These are phyloP conservation scores for Sarcophilus harrisii DNA, from an alignment of 2,797 vertebrate species.

Conservation along the genomic window DNA sequence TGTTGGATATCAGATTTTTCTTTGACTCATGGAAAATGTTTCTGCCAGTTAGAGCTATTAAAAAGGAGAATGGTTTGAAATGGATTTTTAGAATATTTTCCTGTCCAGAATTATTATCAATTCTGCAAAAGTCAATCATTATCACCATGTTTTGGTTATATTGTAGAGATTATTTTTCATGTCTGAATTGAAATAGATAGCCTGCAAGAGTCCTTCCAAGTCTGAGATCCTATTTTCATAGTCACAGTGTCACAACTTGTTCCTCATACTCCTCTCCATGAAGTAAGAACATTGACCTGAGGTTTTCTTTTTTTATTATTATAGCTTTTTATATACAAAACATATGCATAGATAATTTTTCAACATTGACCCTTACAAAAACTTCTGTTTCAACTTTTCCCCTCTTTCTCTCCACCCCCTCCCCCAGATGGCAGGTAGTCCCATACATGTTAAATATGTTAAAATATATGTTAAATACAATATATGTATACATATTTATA, in stretches of 20 bases:
- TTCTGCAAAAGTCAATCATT: neutral
- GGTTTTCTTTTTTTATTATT: neutral
- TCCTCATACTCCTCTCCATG: neutral
- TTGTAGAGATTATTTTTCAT: neutral
- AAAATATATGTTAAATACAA: too few relatives aligned
- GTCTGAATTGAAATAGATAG: neutral
- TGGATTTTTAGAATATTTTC: neutral
- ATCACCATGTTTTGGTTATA: neutral
- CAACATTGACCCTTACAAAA: too few relatives aligned
- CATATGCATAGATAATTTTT: too few relatives aligned
- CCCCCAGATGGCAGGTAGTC: too few relatives aligned
- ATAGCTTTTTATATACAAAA: too few relatives aligned
- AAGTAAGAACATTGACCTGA: neutral
- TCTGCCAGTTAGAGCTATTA: neutral
- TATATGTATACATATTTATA: too few relatives aligned
- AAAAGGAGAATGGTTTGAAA: neutral
- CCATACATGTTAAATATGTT: too few relatives aligned
- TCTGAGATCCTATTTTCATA: neutral
- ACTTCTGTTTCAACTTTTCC: too few relatives aligned
- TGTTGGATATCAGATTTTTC: neutral
- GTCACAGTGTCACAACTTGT: neutral
- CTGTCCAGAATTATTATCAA: neutral
- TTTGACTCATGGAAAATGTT: neutral
- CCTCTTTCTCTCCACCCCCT: too few relatives aligned
- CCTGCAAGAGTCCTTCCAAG: neutral